Evolutionary conservation across 2,113 vertebrate genomes (phyloP), one percentile per base, ranked within the genome.

Genomic region (Pelobates fuscus): DNA sequence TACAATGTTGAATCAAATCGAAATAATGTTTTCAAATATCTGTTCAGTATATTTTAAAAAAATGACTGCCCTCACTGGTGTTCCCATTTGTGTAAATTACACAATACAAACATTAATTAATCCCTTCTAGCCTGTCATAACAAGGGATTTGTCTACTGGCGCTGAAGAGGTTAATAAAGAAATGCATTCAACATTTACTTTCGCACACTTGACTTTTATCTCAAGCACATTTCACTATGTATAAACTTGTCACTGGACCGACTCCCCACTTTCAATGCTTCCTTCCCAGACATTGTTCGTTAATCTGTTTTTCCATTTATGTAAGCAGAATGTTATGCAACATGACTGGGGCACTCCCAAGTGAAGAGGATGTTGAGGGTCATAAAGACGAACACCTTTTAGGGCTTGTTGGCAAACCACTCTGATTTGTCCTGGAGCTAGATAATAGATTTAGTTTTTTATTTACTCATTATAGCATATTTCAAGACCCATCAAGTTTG

Each of bases 231-330:
- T 24, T 24, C 20, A 29, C 20, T 49, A 54, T 75, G 37, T 67
- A 84, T 81, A 57, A 79, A 81, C 79, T 77, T 60, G 54, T 2
- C 0, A 18, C 78, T 67, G 79, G 66, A 49, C 73, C 73, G 79
- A 80, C 83, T 78, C 0, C 77, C 81, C 0, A 0, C 1, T 0
- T 81, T 2, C 74, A 65, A 25, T 66, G 74, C 77, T 84, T 84
- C 78, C 70, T 83, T 86, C 85, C 84, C 82, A 86, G 80, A 81
- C 85, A 65, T 81, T 86, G 83, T 87, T 82, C 86, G 82, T 87
- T 84, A 87, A 85, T 88, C 83, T 86, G 84, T 79, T 68, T 68
- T 77, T 77, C 73, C 73, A 67, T 60, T 67, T 67, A 68, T 68
- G 55, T 68, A 67, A 68, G 43, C 55, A 77, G 64, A 77, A 68